Conservation (phyloP, 2,888 invertebrate species). For the Stenolophus ochropezus region DNA sequence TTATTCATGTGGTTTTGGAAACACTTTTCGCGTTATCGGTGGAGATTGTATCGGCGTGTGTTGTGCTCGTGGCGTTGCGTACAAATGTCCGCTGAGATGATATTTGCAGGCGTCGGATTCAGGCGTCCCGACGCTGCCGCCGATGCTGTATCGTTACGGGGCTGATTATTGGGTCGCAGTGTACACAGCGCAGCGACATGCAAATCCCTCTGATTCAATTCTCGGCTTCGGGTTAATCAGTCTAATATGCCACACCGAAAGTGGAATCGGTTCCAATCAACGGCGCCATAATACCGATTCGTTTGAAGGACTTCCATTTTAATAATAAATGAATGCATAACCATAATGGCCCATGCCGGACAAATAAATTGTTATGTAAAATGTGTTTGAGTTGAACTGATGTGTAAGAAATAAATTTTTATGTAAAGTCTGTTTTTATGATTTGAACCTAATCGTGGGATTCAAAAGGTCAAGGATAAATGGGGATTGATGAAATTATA, state of each 20-base stretch:
- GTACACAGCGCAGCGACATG: background rate
- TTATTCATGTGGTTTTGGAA: slow-evolving; percentile 16
- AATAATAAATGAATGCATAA: no score
- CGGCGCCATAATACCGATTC: no score
- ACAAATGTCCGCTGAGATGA: slow-evolving; percentile 14
- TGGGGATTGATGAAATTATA: no score
- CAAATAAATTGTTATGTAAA: no score
- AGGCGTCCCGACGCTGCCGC: background rate
- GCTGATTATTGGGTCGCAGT: slow-evolving; percentile 13
- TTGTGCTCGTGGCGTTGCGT: background rate
- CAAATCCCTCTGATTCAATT: background rate
- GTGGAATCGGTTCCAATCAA: no score
- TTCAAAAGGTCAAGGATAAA: no score
- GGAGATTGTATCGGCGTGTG: background rate
- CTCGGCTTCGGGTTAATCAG: background rate
- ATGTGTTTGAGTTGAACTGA: no score
- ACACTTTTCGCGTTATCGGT: slow-evolving; percentile 5
- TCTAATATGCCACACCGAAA: background rate
- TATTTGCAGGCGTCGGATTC: background rate
- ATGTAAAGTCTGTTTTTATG: no score
- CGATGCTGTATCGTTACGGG: slow-evolving; percentile 18
- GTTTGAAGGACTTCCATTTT: no score
- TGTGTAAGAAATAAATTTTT: no score
- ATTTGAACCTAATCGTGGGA: no score
- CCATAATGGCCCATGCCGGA: no score